Percentiles rank a stretch among this genome's conserved stretches.
phyloP scores from a whole-genome alignment of 2,797 vertebrate genomes.

The Hozukius guyotensis region DNA sequence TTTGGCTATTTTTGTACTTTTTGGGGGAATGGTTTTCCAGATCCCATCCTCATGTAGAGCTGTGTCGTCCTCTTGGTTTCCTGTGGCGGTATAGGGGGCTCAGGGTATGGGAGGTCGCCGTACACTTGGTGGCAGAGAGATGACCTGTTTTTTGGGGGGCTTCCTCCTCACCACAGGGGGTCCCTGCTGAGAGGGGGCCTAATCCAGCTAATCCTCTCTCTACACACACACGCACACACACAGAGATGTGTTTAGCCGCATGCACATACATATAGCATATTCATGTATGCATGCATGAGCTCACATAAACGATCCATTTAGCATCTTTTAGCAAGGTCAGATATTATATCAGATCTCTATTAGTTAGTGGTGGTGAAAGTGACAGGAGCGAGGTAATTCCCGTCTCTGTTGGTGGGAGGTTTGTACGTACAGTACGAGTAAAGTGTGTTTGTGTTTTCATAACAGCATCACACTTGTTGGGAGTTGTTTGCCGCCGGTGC shows the following conservation, averaged over 20 bases:
- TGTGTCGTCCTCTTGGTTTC: not conserved
- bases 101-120: slow-evolving; percentile 62
- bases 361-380: slow-evolving; percentile 6
- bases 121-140: slow-evolving; percentile 60
- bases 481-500: not conserved
- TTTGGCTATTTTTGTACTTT: not conserved
- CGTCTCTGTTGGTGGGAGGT: not conserved
- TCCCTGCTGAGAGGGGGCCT: slow-evolving; percentile 89
- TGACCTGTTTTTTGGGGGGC: slow-evolving; percentile 91
- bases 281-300: not conserved
- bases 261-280: slow-evolving; percentile 31
- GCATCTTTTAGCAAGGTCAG: not conserved
- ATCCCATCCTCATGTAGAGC: not conserved
- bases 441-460: not conserved
- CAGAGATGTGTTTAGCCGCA: slow-evolving; percentile 28
- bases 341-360: not conserved
- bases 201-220: slow-evolving; percentile 97
- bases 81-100: not conserved
- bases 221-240: slow-evolving; percentile 42
- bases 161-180: slow-evolving; percentile 91
- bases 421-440: not conserved
- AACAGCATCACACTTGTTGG: not conserved
- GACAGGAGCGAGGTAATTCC: not conserved
- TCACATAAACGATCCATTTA: slow-evolving; percentile 18
- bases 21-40: not conserved